Base-by-base conservation (phyloP, 2,797 vertebrate genomes). In the Peromyscus melanophrys region DNA sequence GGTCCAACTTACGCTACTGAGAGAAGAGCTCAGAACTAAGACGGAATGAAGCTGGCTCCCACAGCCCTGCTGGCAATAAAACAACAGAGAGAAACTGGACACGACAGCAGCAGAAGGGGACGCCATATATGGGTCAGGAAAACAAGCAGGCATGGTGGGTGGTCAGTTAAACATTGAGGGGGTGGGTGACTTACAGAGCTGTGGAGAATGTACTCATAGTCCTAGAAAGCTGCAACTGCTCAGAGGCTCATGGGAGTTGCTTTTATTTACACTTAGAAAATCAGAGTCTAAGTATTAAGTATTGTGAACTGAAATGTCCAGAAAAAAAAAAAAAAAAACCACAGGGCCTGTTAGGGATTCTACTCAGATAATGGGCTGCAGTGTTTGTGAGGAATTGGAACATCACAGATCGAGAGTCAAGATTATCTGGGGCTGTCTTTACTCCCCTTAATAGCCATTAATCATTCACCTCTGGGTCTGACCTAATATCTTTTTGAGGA, bases 251-350 rank as follows among this genome's bases (percentile, higher is more conserved):
- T 21, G 49, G 59, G 82, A 43, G 7, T 86, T 90, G 83, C 61
- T 95, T 95, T 94, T 87, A 88, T 63, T 83, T 78, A 43, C 37
- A 77, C 49, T 78, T 87, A 49, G n/a, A 37, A 71, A 71, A 19
- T 71, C 69, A 55, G 55, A 55, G 37, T 69, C 67, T 69, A 69
- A 69, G 16, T 19, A n/a, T 17, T 69, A 69, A n/a, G 37, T 13
- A 87, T 61, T 82, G 19, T 59, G 52, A 81, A 57, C 52, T 81
- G 13, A 78, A 78, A 46, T 52, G 21, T 78, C 76, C 46, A 78
- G 46, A 23, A 29, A 9, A 3, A 34, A 8, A 52, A 77, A 57
- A 21, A 34, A 77, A 81, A 34, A 21, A 55, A 55, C n/a, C 78
- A 59, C 21, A 59, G 13, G 52, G 9, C 17, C 19, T 57, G 34